Evolutionary conservation across 1,140 invertebrate genomes (phyloP).

Genomic region (Latrodectus geometricus): DNA sequence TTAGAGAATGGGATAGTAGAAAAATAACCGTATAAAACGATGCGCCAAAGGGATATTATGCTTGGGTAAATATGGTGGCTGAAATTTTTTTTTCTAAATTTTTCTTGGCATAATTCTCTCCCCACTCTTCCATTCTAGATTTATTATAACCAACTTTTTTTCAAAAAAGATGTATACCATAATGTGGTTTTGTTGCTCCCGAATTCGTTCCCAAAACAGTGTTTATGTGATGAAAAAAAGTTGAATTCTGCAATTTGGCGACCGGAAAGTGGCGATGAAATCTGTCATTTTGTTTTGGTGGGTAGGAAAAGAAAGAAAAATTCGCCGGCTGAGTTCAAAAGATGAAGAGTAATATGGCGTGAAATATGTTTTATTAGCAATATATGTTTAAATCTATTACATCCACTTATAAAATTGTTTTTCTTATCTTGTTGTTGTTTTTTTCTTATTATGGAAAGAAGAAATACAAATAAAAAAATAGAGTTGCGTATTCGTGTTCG

Average conservation of each 20-base stretch:
- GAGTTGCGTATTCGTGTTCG: background rate
- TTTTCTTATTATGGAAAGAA: too few species aligned
- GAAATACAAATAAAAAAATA: background rate
- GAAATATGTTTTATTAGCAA: constrained; percentile 55
- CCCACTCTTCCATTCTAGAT: background rate
- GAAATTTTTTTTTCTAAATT: constrained; percentile 22
- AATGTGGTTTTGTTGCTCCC: constrained; percentile 24
- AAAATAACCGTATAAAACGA: constrained; percentile 29
- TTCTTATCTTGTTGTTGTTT: background rate
- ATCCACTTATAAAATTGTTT: constrained; percentile 19
- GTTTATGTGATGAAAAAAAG: constrained; percentile 33
- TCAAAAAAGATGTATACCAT: background rate
- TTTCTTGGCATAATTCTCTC: constrained; percentile 31
- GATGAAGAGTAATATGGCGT: constrained; percentile 26
- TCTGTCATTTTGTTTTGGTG: constrained; percentile 49
- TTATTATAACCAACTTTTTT: background rate
- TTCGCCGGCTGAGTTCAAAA: constrained; percentile 40
- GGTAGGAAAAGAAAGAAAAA: constrained; percentile 10
- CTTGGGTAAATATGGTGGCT: constrained; percentile 39
- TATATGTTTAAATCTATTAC: constrained; percentile 58
- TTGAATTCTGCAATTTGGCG: constrained; percentile 18
- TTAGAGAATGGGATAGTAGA: background rate
- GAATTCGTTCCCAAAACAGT: constrained; percentile 32
- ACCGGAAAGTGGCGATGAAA: constrained; percentile 29
- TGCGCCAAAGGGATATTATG: constrained; percentile 26